Conservation (phyloP, 35 echinoderm and acorn worm genomes). For the Apostichopus parvimensis region DNA sequence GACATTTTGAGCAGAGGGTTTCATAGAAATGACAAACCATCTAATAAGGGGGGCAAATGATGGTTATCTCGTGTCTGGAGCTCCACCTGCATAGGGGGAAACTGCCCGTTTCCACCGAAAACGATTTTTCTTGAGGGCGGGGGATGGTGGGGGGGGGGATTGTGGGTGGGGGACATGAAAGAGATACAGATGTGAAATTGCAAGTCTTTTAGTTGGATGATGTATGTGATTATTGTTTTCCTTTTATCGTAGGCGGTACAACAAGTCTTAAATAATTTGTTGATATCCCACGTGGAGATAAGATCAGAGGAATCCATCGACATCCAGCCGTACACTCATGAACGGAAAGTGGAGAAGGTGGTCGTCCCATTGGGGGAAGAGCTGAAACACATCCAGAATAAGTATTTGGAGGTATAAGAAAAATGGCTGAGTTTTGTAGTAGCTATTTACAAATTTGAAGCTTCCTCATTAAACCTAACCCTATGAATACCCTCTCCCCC, state of each 20-base stretch:
- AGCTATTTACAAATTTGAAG: too few species aligned
- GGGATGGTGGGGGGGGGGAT: neutral
- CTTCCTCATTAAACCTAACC: too few species aligned
- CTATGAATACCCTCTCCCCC: too few species aligned
- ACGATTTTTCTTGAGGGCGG: too few species aligned
- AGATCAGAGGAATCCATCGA: conserved; percentile 91
- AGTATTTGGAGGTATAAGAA: conserved; percentile 74
- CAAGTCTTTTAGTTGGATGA: too few species aligned
- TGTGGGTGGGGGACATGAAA: neutral
- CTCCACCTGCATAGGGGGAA: too few species aligned
- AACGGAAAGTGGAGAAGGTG: conserved; percentile 90
- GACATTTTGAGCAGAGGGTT: too few species aligned
- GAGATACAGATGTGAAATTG: neutral
- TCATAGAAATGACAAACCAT: too few species aligned
- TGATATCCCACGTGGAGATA: conserved; percentile 94
- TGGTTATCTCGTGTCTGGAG: too few species aligned
- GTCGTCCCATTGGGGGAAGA: conserved; percentile 85
- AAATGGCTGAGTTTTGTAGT: too few species aligned
- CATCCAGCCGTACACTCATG: conserved; percentile 86
- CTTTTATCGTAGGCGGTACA: conserved; percentile 70
- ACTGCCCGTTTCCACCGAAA: too few species aligned
- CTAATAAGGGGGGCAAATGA: too few species aligned
- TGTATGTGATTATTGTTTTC: neutral
- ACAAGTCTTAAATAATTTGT: conserved; percentile 81
- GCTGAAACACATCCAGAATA: conserved; percentile 71